These are phyloP conservation scores for Hetaerina americana DNA, from an alignment of 1,140 invertebrate genomes.

Conservation along the genomic window DNA sequence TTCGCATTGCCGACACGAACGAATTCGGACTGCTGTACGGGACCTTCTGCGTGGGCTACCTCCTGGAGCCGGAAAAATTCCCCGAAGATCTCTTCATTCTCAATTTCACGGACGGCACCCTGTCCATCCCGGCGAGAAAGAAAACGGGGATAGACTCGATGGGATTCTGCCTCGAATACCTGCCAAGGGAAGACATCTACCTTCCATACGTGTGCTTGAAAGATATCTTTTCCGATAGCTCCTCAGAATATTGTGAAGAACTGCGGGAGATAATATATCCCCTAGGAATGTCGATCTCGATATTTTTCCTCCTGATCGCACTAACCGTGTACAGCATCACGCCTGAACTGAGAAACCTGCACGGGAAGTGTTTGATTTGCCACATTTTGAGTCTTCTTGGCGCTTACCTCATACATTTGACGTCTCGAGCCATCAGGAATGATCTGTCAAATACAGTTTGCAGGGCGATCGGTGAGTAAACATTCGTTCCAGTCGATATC, in stretches of 20 bases:
- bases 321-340: slow-evolving; percentile 56
- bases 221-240: background rate
- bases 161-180: background rate
- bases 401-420: slow-evolving; percentile 44
- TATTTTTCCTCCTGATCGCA: slow-evolving; percentile 54
- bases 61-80: background rate
- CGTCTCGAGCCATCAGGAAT: too few species aligned
- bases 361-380: slow-evolving; percentile 57
- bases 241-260: background rate
- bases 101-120: background rate
- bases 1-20: background rate
- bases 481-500: too few species aligned
- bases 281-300: slow-evolving; percentile 48
- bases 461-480: too few species aligned
- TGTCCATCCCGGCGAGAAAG: background rate
- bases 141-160: background rate
- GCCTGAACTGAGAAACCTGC: slow-evolving; percentile 53
- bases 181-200: background rate
- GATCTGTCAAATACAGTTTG: too few species aligned
- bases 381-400: slow-evolving; percentile 48
- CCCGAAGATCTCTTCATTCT: background rate
- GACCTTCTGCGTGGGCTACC: background rate
- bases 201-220: background rate
- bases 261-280: slow-evolving; percentile 16
- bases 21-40: background rate